Evolutionary conservation across 1,140 invertebrate species (phyloP), one percentile per base, ranked within the genome.

Genomic region (Dreissena polymorpha): DNA sequence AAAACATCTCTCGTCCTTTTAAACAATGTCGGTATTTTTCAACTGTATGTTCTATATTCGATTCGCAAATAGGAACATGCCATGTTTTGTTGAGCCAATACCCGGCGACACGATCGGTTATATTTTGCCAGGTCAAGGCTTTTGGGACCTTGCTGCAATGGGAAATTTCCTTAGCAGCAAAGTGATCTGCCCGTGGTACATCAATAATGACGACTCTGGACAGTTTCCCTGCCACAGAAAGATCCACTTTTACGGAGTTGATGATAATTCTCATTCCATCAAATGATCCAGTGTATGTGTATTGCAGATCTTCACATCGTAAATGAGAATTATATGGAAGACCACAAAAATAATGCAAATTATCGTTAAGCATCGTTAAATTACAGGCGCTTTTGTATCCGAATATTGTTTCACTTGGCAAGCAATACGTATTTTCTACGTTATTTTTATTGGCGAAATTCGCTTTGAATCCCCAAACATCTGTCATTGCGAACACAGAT

Each of bases 301-400:
- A 73, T 16, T 23, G 5, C 1, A 82, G 73, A 57, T 82, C 60
- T 1, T 57, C 27, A 68, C 81, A 83, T 13, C 2, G 1, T 14
- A 83, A 12, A 23, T 39, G 50, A 3, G 16, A 12, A 21, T 76
- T 27, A 29, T 77, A 71, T 25, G 81, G 81, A 60, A 60, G 53
- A 25, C 81, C 72, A 60, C 81, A 83, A 39, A 55, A 83, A 64
- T 68, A 83, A n/a, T 50, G 49, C 81, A 83, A 76, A 13, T 57
- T 57, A 21, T 65, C 81, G 21, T 83, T 83, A 16, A 63, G 23
- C 14, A 27, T n/a, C 0, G 81, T 83, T 18, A 76, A 83, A 29
- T 83, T 83, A 68, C 81, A 83, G 25, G 76, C 12, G 13, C 50
- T 21, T n/a, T 16, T 25, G n/a, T 23, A 70, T 10, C 73, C 81